Conservation (phyloP, 2,888 invertebrate species). For the Eupithecia centaureata region DNA sequence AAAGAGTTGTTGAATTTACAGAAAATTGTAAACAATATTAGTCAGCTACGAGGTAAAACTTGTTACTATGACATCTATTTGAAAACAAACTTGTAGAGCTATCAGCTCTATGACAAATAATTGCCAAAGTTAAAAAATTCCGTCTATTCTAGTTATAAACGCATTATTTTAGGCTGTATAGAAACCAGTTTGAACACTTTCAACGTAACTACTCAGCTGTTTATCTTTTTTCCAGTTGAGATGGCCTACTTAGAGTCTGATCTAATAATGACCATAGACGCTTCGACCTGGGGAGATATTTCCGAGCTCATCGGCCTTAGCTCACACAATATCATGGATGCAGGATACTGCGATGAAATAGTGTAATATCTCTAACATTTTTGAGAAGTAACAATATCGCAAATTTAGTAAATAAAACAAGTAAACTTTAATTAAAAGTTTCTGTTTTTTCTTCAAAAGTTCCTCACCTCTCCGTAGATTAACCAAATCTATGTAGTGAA, state of each 20-base stretch:
- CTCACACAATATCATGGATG: slow-evolving; percentile 34
- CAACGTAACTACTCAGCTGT: too few species aligned
- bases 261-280: slow-evolving; percentile 58
- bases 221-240: slow-evolving; percentile 56
- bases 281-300: slow-evolving; percentile 63
- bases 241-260: slow-evolving; percentile 65
- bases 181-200: too few species aligned
- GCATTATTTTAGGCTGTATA: background rate
- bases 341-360: slow-evolving; percentile 16
- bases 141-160: background rate
- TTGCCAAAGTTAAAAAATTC: background rate
- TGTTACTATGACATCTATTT: background rate
- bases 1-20: slow-evolving; percentile 65
- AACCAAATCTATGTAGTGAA: too few species aligned
- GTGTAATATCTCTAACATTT: background rate
- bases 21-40: slow-evolving; percentile 66
- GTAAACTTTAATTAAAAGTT: too few species aligned
- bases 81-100: background rate
- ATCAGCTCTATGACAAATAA: background rate
- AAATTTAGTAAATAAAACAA: too few species aligned
- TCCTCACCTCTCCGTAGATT: too few species aligned
- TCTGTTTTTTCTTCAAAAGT: too few species aligned
- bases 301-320: slow-evolving; percentile 60
- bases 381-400: background rate
- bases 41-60: slow-evolving; percentile 68